Base-by-base conservation (phyloP, 35 echinoderm and acorn worm genomes). In the Lytechinus variegatus region DNA sequence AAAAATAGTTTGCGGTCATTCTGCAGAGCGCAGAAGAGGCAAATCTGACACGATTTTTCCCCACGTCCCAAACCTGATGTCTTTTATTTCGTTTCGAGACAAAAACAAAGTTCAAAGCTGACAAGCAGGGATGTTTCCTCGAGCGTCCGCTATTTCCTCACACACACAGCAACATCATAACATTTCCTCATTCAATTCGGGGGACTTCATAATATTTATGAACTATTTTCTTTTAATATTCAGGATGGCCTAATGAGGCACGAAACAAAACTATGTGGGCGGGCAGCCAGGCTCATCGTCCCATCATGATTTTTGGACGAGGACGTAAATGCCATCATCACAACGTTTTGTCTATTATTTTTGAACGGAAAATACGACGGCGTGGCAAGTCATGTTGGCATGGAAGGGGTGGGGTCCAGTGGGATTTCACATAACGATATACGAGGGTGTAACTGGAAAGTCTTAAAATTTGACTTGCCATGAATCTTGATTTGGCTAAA, bases 81-180 rank as follows among this genome's bases (percentile, higher is more conserved):
- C 66, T 79, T 58, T 13, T 58, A 58, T 58, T 58, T 58, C 9
- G 21, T 79, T 79, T n/a, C 14, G 21, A 24, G 12, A 79, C 66
- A 79, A 79, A 79, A 79, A 79, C 66, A 79, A 79, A 79, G 21
- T 24, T 79, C 16, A 79, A 79, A 79, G 66, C 66, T 79, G 66
- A 79, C 66, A 79, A 21, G 66, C 66, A 79, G 21, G 19, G 66
- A 79, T 79, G 66, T 79, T 79, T 79, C 66, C 66, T 79, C 21
- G 1, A 79, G n/a, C n/a, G 66, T 24, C 19, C 19, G 19, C 19
- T 24, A 16, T 79, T 79, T 16, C 66, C 8, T 79, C 66, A 79
- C 66, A 79, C 66, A 79, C 66, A 79, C 66, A n/a, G 66, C 66
- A 79, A n/a, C 66, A 79, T 79, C 66, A 79, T 79, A 79, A 79